Conservation (phyloP, 2,113 vertebrate genomes). For the Hucho hucho region DNA sequence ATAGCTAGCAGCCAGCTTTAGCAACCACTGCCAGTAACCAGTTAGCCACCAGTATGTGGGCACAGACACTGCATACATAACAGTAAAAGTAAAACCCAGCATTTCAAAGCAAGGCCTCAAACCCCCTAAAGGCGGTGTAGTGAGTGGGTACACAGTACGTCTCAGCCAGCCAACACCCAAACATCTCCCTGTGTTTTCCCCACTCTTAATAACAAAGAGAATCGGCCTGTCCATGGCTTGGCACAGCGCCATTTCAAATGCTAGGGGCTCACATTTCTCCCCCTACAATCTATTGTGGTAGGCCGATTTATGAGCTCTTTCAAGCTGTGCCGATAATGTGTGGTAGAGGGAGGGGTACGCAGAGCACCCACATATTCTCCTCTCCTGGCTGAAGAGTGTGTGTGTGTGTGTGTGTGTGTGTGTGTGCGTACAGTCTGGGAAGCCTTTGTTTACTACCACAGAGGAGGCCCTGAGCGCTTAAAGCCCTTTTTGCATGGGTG, state of each 20-base stretch:
- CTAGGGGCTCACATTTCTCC: conserved; percentile 31
- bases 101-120: not conserved
- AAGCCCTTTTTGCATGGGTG: conserved; percentile 49
- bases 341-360: conserved; percentile 5
- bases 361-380: conserved; percentile 42
- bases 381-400: conserved; percentile 55
- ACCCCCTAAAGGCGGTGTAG: not conserved
- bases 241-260: conserved; percentile 52
- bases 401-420: conserved; percentile 15
- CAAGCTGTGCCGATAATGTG: conserved; percentile 55
- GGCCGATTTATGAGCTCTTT: conserved; percentile 65
- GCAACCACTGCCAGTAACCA: not conserved
- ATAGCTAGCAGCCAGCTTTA: not conserved
- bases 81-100: not conserved
- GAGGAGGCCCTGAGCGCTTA: conserved; percentile 39
- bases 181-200: conserved; percentile 14
- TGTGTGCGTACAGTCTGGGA: conserved; percentile 21
- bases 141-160: conserved; percentile 25
- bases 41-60: not conserved
- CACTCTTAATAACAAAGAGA: conserved; percentile 32
- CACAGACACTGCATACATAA: not conserved
- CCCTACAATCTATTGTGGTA: conserved; percentile 54
- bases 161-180: conserved; percentile 22
- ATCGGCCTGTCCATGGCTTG: conserved; percentile 51
- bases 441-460: conserved; percentile 66